Conservation (phyloP, 1,140 invertebrate genomes). For the Drosophila grimshawi region DNA sequence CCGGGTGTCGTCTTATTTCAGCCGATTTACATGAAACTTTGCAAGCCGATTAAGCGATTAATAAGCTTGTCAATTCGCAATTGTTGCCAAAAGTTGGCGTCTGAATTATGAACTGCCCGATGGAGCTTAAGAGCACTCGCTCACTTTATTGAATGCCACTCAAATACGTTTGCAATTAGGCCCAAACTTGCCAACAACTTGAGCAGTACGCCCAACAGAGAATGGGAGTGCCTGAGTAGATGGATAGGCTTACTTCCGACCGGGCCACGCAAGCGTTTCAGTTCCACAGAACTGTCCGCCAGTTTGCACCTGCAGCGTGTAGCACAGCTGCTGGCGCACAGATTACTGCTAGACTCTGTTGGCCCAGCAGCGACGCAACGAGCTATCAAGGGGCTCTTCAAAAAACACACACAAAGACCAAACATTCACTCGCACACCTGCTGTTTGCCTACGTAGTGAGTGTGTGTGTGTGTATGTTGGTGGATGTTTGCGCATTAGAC, state of each 20-base stretch:
- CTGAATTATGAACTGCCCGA: slow-evolving; percentile 73
- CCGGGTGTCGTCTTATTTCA: slow-evolving; percentile 68
- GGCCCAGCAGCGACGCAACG: slow-evolving; percentile 37
- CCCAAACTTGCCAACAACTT: slow-evolving; percentile 32
- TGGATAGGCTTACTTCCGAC: slow-evolving; percentile 25
- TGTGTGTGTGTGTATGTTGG: slow-evolving; percentile 19
- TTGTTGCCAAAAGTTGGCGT: slow-evolving; percentile 72
- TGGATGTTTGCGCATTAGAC: slow-evolving; percentile 38
- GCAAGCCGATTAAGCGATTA: slow-evolving; percentile 81
- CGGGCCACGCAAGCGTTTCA: slow-evolving; percentile 11
- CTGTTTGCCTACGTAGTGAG: slow-evolving; percentile 24
- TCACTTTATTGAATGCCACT: slow-evolving; percentile 53
- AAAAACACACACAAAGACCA: slow-evolving; percentile 23
- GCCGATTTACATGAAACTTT: slow-evolving; percentile 75
- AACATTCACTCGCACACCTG: slow-evolving; percentile 17
- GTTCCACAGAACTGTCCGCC: slow-evolving; percentile 24
- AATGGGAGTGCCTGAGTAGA: neutral
- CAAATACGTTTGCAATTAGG: slow-evolving; percentile 69
- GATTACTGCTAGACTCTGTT: slow-evolving; percentile 57
- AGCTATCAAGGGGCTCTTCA: slow-evolving; percentile 78
- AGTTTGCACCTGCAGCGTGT: slow-evolving; percentile 62
- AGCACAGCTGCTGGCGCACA: slow-evolving; percentile 34
- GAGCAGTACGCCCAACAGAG: neutral
- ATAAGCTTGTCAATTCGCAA: slow-evolving; percentile 82
- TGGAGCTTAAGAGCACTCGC: slow-evolving; percentile 34